Percentiles rank a stretch among this genome's conserved stretches.
Evolutionary conservation across 2,797 vertebrate genomes (phyloP).

Genomic region (Gadopsis bispinosus): DNA sequence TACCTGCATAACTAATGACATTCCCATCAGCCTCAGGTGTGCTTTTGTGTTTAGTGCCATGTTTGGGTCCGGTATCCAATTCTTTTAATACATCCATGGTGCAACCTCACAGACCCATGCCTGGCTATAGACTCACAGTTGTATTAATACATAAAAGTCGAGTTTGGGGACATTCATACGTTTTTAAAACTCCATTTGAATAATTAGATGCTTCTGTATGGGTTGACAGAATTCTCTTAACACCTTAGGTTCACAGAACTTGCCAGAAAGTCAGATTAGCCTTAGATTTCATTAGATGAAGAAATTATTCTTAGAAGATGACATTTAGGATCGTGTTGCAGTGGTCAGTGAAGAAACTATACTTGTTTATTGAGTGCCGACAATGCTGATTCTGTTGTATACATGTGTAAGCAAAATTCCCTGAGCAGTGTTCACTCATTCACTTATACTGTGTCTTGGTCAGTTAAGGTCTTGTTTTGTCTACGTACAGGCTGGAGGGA

Average conservation of each 20-base stretch:
- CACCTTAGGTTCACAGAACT: not conserved
- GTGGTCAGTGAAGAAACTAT: not conserved
- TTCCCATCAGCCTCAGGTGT: not conserved
- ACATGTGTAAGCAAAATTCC: not conserved
- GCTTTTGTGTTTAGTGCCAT: not conserved
- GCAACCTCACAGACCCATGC: not conserved
- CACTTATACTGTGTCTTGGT: not conserved
- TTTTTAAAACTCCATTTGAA: not conserved
- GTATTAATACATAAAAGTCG: not conserved
- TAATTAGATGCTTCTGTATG: not conserved
- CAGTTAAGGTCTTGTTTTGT: slow-evolving; percentile 44
- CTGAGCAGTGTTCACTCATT: not conserved
- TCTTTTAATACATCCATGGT: too few species aligned
- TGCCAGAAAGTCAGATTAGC: not conserved
- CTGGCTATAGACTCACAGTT: not conserved
- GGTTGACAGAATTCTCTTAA: not conserved
- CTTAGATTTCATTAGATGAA: not conserved
- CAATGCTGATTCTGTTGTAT: not conserved
- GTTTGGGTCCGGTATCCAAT: too few species aligned
- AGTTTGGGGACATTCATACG: not conserved
- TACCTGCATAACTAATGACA: not conserved
- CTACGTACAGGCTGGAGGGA: slow-evolving; percentile 66
- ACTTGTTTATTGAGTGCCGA: not conserved
- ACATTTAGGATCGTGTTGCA: slow-evolving; percentile 9
- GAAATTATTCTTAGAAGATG: not conserved